Base-by-base conservation (phyloP, 2,797 vertebrate genomes). In the Heteromormyrus szaboi region DNA sequence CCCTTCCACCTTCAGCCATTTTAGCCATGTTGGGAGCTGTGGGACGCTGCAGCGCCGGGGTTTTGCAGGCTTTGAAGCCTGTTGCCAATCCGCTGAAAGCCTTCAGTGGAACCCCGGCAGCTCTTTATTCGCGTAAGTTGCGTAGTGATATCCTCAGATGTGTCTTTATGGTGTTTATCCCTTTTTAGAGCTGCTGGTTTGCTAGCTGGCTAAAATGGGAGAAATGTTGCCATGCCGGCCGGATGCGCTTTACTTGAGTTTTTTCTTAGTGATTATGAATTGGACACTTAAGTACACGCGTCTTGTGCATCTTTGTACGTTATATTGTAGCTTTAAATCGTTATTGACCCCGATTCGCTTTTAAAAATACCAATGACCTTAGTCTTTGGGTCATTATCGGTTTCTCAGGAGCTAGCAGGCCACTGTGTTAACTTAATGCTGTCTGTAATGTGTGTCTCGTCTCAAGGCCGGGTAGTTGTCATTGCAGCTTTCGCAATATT, bases 1-100 rank as follows among this genome's bases (percentile, higher is more conserved):
- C 94, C 94, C 89, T 95, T 96, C 96, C 95, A 96, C 96, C 95
- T 96, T 96, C 95, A 96, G 95, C 95, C 96, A 96, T 96, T 95
- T 96, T 96, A 88, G 95, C 59, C 25, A 96, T 96, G 96, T 94
- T 96, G 29, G 95, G 95, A 93, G 94, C 95, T 89, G 95, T 96
- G 89, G 95, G 95, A 95, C 95, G 95, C 92, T 96, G 95, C 91
- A 95, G 96, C 92, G 94, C 94, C 62, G 95, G 95, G 90, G 95
- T 93, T 91, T 89, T 96, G 90, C 94, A 95, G 93, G 95, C 95
- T 91, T 93, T 96, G 0, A 96, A 93, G 94, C 95, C 95, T 88
- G 95, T 94, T 90, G 93, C 93, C 85, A 92, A 94, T 87, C 93
- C 96, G 81, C 91, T 97, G 2, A 97, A 96, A 89, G 93, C 95